Evolutionary conservation across 2,113 vertebrate species (phyloP), one percentile per base, ranked within the genome.

Genomic region (Embiotoca jacksoni): DNA sequence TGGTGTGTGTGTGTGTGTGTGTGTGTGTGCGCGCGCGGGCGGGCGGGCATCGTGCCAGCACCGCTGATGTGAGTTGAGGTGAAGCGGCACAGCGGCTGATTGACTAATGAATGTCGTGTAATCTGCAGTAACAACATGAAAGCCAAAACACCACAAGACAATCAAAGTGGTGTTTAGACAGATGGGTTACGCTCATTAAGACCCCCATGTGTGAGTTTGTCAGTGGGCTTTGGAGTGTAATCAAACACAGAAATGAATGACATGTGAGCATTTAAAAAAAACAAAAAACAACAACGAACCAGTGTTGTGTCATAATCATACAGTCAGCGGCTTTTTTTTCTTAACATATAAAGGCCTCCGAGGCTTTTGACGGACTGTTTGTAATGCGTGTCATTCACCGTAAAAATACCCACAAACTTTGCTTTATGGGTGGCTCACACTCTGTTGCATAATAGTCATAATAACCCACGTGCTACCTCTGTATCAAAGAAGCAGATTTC

Each of bases 61-160:
- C 7, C 44, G 9, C 14, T 30, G 13, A 61, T 15, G 61, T 36
- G 61, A 58, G 64, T 15, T 0, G 11, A 50, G 15, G 36, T 4
- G 46, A 4, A 23, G 32, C 64, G 23, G 53, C 72, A 16, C 64
- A 71, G 67, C 30, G 41, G 52, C 60, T 72, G 77, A 55, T 10
- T 56, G 44, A 61, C 47, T 67, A 57, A 76, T 39, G 30, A 73
- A 73, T 37, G 36, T 69, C 0, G 3, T 4, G 39, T 59, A 60
- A 81, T 71, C 52, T 67, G 39, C 2, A 39, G 44, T 72, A 66
- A 75, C 32, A 30, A 61, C 47, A 80, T 75, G 55, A 72, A 72
- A 72, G 37, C 41, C 36, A 59, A 39, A 23, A 57, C 3, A 14
- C 64, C 69, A 7, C 56, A 0, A 64, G 53, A 15, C 53, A 46